Evolutionary conservation across 1,140 invertebrate genomes (phyloP).

Genomic region (Bicyclus anynana): DNA sequence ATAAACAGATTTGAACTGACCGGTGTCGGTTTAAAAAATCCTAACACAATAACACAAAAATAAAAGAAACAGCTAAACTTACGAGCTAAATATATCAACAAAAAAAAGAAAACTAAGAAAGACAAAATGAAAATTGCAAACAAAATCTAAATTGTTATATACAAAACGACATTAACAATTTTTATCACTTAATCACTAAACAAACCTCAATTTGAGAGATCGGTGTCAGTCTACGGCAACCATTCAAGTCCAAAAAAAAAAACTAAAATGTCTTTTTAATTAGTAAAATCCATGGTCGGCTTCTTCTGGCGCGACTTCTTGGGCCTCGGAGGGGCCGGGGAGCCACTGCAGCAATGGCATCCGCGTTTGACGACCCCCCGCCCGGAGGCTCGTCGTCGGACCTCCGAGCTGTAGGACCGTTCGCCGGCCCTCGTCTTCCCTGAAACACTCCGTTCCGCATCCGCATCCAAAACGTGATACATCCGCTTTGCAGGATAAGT

Average conservation of each 20-base stretch:
- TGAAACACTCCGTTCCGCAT: slow-evolving; percentile 45
- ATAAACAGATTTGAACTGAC: slow-evolving; percentile 54
- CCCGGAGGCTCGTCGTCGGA: slow-evolving; percentile 52
- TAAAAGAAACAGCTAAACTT: slow-evolving; percentile 42
- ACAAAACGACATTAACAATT: slow-evolving; percentile 68
- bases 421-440: slow-evolving; percentile 62
- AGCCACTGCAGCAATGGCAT: slow-evolving; percentile 70
- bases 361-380: slow-evolving; percentile 67
- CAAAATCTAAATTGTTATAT: slow-evolving; percentile 45
- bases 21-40: slow-evolving; percentile 38
- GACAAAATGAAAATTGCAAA: slow-evolving; percentile 11
- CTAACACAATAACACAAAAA: slow-evolving; percentile 38
- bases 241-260: slow-evolving; percentile 9
- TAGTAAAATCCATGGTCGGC: slow-evolving; percentile 49
- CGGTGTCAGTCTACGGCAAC: slow-evolving; percentile 47
- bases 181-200: slow-evolving; percentile 38
- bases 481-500: slow-evolving; percentile 52
- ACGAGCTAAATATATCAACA: slow-evolving; percentile 20
- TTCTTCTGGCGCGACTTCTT: slow-evolving; percentile 55
- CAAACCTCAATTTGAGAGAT: slow-evolving; percentile 47
- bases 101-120: too few species aligned
- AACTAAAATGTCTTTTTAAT: slow-evolving; percentile 23
- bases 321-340: slow-evolving; percentile 44
- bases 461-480: slow-evolving; percentile 34
- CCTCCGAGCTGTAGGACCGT: slow-evolving; percentile 37